These are phyloP conservation scores for Chelidonichthys spinosus DNA, from an alignment of 2,797 vertebrate genomes.

Conservation along the genomic window DNA sequence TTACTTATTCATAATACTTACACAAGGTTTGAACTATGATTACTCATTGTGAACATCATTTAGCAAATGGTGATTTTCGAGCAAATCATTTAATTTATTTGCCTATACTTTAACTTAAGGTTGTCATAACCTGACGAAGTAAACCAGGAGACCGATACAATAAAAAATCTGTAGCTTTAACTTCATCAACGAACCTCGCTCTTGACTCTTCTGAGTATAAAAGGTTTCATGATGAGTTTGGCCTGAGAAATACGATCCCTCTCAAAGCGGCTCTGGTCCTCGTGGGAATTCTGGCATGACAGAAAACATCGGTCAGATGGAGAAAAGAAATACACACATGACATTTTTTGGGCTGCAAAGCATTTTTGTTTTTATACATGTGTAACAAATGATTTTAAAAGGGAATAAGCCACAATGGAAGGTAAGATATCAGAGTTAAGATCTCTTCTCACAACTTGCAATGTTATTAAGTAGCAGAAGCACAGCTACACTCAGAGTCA, in stretches of 20 bases:
- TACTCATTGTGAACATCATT: not conserved
- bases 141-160: too few species aligned
- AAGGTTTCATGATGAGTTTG: constrained; percentile 97
- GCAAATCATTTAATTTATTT: not conserved
- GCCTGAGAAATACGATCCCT: constrained; percentile 91
- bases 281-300: constrained; percentile 88
- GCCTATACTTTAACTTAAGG: too few species aligned
- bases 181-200: constrained; percentile 85
- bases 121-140: too few species aligned
- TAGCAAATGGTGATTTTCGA: not conserved
- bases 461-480: not conserved
- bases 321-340: not conserved
- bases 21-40: not conserved
- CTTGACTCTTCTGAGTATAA: constrained; percentile 96
- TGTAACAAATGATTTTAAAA: not conserved
- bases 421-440: not conserved
- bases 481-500: not conserved
- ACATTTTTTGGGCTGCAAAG: not conserved
- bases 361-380: not conserved
- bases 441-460: not conserved
- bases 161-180: not conserved
- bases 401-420: not conserved
- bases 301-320: constrained; percentile 9
- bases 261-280: constrained; percentile 93
- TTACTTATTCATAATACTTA: not conserved